Base-by-base conservation (phyloP, 2,888 invertebrate species). In the Lasioglossum figueresi region DNA sequence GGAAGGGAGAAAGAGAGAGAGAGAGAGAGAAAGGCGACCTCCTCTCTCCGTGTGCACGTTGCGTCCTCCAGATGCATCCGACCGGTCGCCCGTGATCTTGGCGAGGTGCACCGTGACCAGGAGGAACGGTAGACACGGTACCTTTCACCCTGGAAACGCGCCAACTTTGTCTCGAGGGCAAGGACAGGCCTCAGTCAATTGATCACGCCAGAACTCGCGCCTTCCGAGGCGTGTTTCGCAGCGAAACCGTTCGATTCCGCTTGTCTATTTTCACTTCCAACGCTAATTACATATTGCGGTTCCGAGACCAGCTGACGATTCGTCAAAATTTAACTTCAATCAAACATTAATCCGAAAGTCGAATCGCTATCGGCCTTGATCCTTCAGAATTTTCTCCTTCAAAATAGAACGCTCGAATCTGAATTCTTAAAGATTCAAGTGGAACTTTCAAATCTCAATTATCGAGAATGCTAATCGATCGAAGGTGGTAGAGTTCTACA, bases 91-190 rank as follows among this genome's bases (percentile, higher is more conserved):
- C 87, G 79, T 90, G 89, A 89, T 90, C 88, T 90, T 90, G 89
- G 73, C 80, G 70, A 71, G 71, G 79, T 74, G 82, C 71, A 81
- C 77, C 83, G 83, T 76, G 80, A 75, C 76, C 80, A 82, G 79
- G 73, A 76, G 74, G 52, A 75, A 43, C 48, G 78, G 34, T 40
- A 68, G 68, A 66, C 83, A 78, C 63, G 79, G 48, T 90, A 88
- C 85, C 90, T 89, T 86, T 83, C 85, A 87, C 79, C 80, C 88
- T 90, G 91, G 90, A 91, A 88, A 40, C 88, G 76, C 82, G 89
- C 90, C 89, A 90, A 86, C 68, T 87, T 82, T 37, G 59, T 72
- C 82, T 89, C 88, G 87, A 90, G 90, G 89, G 86, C 89, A 90
- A 90, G 90, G 90, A 88, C 90, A 89, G 70, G 34, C 63, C 68